phyloP scores from a whole-genome alignment of 2,113 vertebrate genomes.

The Isichthys henryi region DNA sequence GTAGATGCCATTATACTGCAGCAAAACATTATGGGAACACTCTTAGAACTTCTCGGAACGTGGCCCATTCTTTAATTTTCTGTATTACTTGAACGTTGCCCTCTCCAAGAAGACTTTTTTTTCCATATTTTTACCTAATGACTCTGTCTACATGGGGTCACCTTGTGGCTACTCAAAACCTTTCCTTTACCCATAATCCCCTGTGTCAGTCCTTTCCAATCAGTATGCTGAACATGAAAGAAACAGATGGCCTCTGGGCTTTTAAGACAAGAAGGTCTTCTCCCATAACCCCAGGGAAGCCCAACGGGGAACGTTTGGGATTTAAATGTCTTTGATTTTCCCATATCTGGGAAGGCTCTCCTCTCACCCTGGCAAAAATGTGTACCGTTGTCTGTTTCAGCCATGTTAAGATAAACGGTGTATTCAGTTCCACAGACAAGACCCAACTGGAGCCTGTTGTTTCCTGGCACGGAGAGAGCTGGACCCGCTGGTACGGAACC shows the following conservation, averaged over 20 bases:
- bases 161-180: background rate
- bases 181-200: background rate
- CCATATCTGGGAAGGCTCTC: conserved; percentile 54
- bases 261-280: background rate
- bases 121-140: background rate
- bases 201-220: no score
- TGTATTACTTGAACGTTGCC: background rate
- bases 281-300: background rate
- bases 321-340: conserved; percentile 16
- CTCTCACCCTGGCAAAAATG: conserved; percentile 55
- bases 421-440: conserved; percentile 49
- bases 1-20: background rate
- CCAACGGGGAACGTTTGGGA: background rate
- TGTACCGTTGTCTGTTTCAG: conserved; percentile 39
- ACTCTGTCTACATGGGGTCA: background rate
- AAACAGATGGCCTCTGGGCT: background rate
- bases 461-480: conserved; percentile 23
- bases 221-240: background rate
- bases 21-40: background rate
- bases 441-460: conserved; percentile 43
- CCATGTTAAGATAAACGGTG: conserved; percentile 51
- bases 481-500: background rate
- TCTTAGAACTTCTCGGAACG: background rate
- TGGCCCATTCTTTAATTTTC: background rate
- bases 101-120: background rate